Evolutionary conservation across 2,888 invertebrate genomes (phyloP).

Genomic region (Lysandra coridon): DNA sequence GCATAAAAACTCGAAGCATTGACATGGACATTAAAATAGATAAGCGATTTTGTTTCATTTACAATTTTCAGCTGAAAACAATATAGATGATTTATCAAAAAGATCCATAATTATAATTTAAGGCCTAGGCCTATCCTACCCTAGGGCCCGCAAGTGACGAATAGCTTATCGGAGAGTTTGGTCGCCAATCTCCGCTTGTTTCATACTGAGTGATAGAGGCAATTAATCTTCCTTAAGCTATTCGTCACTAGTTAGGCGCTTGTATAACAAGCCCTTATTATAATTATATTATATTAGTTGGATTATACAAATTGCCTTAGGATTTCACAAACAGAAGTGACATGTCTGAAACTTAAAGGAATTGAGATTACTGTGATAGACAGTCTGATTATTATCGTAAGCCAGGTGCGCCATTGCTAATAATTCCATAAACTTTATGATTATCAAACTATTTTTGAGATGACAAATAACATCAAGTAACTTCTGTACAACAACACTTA

Average conservation of each 20-base stretch:
- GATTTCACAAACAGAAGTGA: neutral
- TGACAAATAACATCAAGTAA: neutral
- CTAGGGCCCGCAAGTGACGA: neutral
- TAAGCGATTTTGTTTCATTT: too few relatives aligned
- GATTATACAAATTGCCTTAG: neutral
- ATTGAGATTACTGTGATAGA: neutral
- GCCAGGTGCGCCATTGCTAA: neutral
- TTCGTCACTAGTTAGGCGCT: neutral
- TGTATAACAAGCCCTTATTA: neutral
- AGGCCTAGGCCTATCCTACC: neutral
- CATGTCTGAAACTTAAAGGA: neutral
- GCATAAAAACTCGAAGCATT: too few relatives aligned
- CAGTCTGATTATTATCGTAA: neutral
- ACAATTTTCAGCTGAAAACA: too few relatives aligned
- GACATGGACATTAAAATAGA: too few relatives aligned
- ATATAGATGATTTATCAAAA: neutral
- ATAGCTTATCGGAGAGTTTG: neutral
- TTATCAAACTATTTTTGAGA: neutral
- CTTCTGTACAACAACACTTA: slow-evolving; percentile 9
- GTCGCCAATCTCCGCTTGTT: neutral
- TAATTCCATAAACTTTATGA: neutral
- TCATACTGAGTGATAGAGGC: neutral
- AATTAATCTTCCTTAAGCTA: too few relatives aligned
- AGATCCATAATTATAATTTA: neutral
- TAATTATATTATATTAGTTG: neutral